Percentiles rank a stretch among this genome's conserved stretches.
These are phyloP conservation scores for Linnaemya tessellans DNA, from an alignment of 2,888 invertebrate species.

Conservation along the genomic window DNA sequence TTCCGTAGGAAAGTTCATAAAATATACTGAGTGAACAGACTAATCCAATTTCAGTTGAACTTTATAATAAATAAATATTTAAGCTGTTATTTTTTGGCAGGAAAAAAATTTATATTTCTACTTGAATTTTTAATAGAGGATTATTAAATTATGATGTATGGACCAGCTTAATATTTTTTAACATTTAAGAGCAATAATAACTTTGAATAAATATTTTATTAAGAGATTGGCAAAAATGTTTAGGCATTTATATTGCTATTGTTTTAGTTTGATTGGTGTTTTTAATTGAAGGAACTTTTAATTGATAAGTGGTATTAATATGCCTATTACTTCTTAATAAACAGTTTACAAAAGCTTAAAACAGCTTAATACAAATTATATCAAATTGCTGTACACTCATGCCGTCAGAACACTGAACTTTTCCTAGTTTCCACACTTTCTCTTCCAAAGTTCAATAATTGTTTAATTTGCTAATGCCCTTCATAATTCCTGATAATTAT, in stretches of 20 bases:
- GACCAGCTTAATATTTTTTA: not conserved
- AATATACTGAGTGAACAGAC: not conserved
- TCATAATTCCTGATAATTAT: not conserved
- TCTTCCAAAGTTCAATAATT: constrained; percentile 7
- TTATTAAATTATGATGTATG: constrained; percentile 23
- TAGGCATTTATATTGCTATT: no score
- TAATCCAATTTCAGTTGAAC: constrained; percentile 40
- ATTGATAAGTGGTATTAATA: no score
- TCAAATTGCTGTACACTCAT: no score
- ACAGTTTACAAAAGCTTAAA: no score
- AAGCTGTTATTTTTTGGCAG: constrained; percentile 1
- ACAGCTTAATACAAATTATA: no score
- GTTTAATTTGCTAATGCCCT: not conserved
- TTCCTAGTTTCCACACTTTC: not conserved
- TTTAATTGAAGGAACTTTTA: no score
- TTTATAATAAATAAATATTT: constrained; percentile 17
- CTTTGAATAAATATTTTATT: not conserved
- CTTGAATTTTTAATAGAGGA: constrained; percentile 11
- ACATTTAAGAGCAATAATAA: not conserved
- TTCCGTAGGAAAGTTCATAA: not conserved
- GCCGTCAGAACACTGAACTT: not conserved
- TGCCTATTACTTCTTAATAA: no score
- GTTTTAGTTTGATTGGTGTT: no score
- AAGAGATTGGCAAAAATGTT: not conserved
- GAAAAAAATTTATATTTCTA: not conserved